phyloP scores from a whole-genome alignment of 2,888 invertebrate species.

The Leucophora obtusa region DNA sequence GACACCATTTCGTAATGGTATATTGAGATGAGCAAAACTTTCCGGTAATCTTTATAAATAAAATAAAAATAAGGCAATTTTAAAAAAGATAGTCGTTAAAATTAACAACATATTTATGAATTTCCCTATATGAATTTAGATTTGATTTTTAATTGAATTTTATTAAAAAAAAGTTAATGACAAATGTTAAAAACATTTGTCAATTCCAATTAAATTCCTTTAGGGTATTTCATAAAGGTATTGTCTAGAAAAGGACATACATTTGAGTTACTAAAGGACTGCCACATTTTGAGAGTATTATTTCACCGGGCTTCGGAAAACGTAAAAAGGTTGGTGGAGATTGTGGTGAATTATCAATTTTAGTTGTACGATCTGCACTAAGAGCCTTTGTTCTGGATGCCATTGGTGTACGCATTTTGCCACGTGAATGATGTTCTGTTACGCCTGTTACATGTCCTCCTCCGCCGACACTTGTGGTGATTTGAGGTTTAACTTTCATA shows the following conservation, averaged over 20 bases:
- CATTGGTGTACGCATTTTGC: conserved; percentile 75
- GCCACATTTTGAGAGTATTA: conserved; percentile 76
- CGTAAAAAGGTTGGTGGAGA: conserved; percentile 76
- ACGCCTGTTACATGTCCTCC: neutral
- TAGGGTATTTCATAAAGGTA: too few species aligned
- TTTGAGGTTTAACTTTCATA: conserved; percentile 58
- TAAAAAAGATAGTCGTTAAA: neutral
- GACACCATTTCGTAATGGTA: conserved; percentile 77
- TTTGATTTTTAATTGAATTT: too few species aligned
- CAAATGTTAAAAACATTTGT: too few species aligned
- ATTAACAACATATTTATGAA: too few species aligned
- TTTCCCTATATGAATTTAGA: too few species aligned
- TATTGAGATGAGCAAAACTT: conserved; percentile 77
- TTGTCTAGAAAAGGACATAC: conserved; percentile 68
- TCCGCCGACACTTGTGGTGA: neutral
- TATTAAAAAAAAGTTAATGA: neutral
- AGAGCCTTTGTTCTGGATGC: conserved; percentile 73
- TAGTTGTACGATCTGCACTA: conserved; percentile 76
- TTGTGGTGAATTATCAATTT: conserved; percentile 36
- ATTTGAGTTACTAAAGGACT: conserved; percentile 77
- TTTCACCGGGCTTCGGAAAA: conserved; percentile 78
- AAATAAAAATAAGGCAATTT: neutral
- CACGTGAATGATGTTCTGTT: conserved; percentile 70
- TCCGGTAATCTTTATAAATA: conserved; percentile 71
- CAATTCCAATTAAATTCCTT: too few species aligned